Base-by-base conservation (phyloP, 2,888 invertebrate genomes). In the Eilema sororculum region DNA sequence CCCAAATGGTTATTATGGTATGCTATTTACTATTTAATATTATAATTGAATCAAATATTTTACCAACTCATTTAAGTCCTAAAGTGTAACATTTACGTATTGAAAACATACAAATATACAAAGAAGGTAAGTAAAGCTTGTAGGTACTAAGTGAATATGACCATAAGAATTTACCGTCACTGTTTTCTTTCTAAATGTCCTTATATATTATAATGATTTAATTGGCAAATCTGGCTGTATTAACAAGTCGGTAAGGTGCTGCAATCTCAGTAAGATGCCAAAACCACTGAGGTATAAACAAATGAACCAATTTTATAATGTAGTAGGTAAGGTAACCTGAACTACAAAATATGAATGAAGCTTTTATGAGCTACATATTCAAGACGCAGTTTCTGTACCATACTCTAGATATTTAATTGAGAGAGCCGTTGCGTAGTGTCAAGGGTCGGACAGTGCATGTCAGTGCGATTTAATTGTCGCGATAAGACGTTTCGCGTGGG, bases 391-490 rank as follows among this genome's bases (percentile, higher is more conserved):
- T 78, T 75, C 73, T 69, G 79, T 77, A 72, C 75, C 67, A 75
- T 81, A 78, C 66, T 73, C 77, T 68, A 82, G 66, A 66, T 77
- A 78, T 82, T 75, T 75, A 78, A 82, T 83, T 80, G 79, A 83
- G 79, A 83, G 80, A 84, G 84, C 81, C 81, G 80, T 83, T 82
- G 84, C 81, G 80, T 81, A 83, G 84, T 86, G 85, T 76, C 79
- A 77, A 73, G 76, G 78, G 76, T 82, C 82, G 77, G 65, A 69
- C 84, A 82, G 75, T 82, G 80, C 83, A 84, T 89, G 88, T 89
- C 89, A 90, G 86, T 87, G 85, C 88, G 88, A 92, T 91, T 91
- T 90, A 91, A 93, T 91, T 91, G 90, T 90, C 78, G 82, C 83
- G 88, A 89, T 90, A 91, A 90, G 86, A 84, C 82, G 80, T 85